A percentile compares a stretch with the other conserved stretches of the same genome.
Conservation (phyloP, 2,888 invertebrate genomes). For the Dolichopus griseipennis region DNA sequence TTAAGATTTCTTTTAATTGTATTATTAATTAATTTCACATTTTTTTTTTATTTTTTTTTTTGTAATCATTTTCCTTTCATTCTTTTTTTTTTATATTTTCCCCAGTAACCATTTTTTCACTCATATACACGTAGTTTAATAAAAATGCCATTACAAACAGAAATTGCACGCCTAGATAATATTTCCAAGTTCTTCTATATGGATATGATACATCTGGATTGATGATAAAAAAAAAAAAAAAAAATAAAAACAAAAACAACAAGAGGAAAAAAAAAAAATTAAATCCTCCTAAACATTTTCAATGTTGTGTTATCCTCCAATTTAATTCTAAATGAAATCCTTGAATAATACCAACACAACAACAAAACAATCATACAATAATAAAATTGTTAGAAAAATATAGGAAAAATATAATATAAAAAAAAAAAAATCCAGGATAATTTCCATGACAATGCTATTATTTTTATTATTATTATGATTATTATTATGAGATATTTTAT, state of each 20-base stretch:
- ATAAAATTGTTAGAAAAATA: not conserved
- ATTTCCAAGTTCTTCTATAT: no score
- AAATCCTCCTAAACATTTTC: not conserved
- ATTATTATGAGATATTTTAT: not conserved
- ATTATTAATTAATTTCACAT: no score
- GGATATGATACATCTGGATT: not conserved
- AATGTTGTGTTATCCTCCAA: not conserved
- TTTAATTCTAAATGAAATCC: not conserved
- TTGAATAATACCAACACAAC: not conserved
- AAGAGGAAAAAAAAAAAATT: not conserved
- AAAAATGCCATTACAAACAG: no score
- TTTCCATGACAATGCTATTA: conserved; percentile 4
- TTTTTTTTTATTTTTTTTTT: no score
- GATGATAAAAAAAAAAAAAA: not conserved
- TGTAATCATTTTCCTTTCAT: no score
- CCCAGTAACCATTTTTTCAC: no score
- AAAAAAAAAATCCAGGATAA: conserved; percentile 1
- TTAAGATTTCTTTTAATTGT: no score
- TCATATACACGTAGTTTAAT: no score
- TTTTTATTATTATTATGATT: conserved; percentile 5
- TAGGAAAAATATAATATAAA: not conserved
- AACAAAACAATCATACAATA: not conserved
- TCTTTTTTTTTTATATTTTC: no score
- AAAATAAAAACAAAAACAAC: not conserved
- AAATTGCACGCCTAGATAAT: no score